Base-by-base conservation (phyloP, 2,113 vertebrate species). In the Serinus canaria region DNA sequence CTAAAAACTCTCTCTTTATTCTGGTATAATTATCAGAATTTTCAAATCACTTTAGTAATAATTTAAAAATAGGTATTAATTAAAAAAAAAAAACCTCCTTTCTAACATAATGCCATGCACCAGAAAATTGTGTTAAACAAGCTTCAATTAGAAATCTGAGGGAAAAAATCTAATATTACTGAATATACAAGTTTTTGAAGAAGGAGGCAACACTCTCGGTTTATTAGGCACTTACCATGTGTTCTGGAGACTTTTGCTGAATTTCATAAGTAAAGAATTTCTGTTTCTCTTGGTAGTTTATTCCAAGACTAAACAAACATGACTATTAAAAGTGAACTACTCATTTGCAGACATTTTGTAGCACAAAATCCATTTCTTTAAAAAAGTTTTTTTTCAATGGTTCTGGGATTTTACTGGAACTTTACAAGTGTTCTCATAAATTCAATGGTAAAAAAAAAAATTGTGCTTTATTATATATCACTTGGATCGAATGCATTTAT, bases 371-470 rank as follows among this genome's bases (percentile, higher is more conserved):
- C 1, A 11, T 27, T 31, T 28, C 27, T 46, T 18, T 20, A 9
- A 21, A 33, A 13, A 41, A 63, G 1, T 1, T 27, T 47, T 66
- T 25, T 15, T n/a, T 78, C n/a, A 50, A 0, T 63, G 3, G 2
- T 39, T 83, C 12, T 23, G 15, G 1, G 6, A 50, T 72, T 75
- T 82, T 70, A 64, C 16, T 30, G 46, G 16, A 6, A 50, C 16
- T 80, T 83, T 41, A 55, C 2, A 50, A 59, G 1, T n/a, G 16
- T 58, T 6, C 10, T 90, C 10, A 27, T 31, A 52, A 60, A 5
- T 59, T 70, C 16, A 88, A 20, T 20, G 72, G 3, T 25, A n/a
- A 89, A 87, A 73, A 39, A 39, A 41, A 28, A 15, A 18, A n/a
- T 11, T 13, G 1, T 31, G 5, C 9, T 91, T 68, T 46, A 27